Evolutionary conservation across 2,888 invertebrate species (phyloP).

Genomic region (Adelognathus sp.): DNA sequence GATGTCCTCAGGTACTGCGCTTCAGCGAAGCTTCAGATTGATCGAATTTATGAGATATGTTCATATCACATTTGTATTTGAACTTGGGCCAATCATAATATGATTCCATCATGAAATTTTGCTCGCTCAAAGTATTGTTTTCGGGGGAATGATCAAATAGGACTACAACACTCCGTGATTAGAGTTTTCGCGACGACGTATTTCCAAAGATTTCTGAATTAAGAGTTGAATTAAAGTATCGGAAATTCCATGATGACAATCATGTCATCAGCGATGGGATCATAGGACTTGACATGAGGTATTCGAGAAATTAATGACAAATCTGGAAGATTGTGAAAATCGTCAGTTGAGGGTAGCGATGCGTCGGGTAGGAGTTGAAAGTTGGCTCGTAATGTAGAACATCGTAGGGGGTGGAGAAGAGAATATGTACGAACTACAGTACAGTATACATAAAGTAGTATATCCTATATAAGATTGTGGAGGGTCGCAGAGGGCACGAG

Average conservation of each 20-base stretch:
- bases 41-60: no score
- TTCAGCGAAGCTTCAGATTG: no score
- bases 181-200: no score
- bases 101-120: no score
- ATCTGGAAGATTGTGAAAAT: constrained; percentile 1
- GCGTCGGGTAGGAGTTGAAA: constrained; percentile 9
- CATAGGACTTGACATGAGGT: neutral
- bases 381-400: constrained; percentile 25
- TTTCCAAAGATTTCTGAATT: no score
- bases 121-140: no score
- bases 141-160: no score
- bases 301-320: neutral
- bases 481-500: constrained; percentile 49
- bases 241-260: neutral
- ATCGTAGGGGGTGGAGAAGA: constrained; percentile 10
- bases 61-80: no score
- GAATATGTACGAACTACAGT: constrained; percentile 19
- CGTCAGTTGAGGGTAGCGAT: constrained; percentile 6
- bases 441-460: neutral
- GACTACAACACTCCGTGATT: no score
- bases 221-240: no score
- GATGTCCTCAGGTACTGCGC: no score
- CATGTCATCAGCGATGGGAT: neutral
- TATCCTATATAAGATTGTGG: constrained; percentile 10
- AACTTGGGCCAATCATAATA: no score